Evolutionary conservation across 2,888 invertebrate genomes (phyloP).

Genomic region (Melikaiella ostensackeni): DNA sequence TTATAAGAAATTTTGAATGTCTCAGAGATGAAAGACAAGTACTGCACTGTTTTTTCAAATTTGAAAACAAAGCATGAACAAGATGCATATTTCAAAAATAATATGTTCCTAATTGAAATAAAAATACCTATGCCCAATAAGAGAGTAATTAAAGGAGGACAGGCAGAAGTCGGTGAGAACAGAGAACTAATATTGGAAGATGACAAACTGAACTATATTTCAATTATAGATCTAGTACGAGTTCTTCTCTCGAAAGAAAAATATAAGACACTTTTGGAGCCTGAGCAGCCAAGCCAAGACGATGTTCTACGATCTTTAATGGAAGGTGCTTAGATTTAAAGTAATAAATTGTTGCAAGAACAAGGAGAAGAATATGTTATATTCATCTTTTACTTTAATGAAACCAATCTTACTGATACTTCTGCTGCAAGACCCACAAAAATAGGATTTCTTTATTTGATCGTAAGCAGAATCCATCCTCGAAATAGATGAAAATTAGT

Average conservation of each 20-base stretch:
- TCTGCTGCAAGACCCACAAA: neutral
- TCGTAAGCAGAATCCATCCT: neutral
- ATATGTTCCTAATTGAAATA: neutral
- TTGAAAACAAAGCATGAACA: neutral
- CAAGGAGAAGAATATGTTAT: neutral
- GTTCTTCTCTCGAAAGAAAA: no score
- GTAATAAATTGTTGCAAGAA: neutral
- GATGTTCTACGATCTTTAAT: neutral
- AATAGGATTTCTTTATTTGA: conserved; percentile 4
- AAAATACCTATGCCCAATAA: neutral
- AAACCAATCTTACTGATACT: neutral
- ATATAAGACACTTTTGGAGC: neutral
- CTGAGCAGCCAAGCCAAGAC: neutral
- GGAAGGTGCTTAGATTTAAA: neutral
- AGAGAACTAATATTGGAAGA: neutral
- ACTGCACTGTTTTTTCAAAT: neutral
- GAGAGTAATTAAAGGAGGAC: conserved; percentile 2
- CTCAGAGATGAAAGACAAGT: neutral
- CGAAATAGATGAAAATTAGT: conserved; percentile 20
- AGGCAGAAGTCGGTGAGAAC: neutral
- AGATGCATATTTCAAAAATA: neutral
- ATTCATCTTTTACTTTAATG: neutral
- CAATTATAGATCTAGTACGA: conserved; percentile 10
- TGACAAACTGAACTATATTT: neutral
- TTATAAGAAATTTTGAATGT: neutral